Base-by-base conservation (phyloP, 2,888 invertebrate genomes). In the Myathropa florea region DNA sequence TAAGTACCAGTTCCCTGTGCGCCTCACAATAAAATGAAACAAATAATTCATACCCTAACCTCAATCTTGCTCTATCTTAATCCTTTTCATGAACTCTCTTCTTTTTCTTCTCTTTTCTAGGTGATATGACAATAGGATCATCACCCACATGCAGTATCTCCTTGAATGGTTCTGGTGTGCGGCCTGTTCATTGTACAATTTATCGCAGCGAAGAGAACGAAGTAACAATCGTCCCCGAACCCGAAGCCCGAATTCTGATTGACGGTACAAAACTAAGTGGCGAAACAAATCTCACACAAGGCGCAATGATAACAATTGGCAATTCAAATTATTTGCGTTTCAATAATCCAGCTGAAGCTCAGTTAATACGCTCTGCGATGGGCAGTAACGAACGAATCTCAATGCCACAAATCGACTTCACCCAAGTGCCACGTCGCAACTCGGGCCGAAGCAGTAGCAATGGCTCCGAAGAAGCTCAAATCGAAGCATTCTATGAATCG, bases 261-360 rank as follows among this genome's bases (percentile, higher is more conserved):
- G 97, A 98, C 93, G 96, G 97, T 14, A 92, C 95, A 61, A 94
- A 94, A 24, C 95, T 97, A 78, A 94, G 94, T 88, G 94, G 94
- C 89, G 96, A 97, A 55, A 95, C 96, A 3, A 93, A 96, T 89
- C 94, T 98, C 61, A 95, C 95, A 12, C 97, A 97, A 95, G 98
- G 98, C 90, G 97, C 97, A 91, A 98, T 97, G 97, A 93, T 98
- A 88, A 97, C 97, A 70, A 96, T 98, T 89, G 98, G 98, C 30
- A 95, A 97, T 67, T 97, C 98, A 70, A 97, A 97, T 93, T 97
- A 97, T 93, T 95, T 98, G 92, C 96, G 98, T 57, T 98, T 97
- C 94, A 98, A 98, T 93, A 97, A 98, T 92, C 98, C 98, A 0
- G 96, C 96, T 71, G 97, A 98, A 91, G 97, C 97, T 4, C 95